A percentile compares a stretch with the other conserved stretches of the same genome.
These are phyloP conservation scores for Rattus rattus DNA, from an alignment of 2,113 vertebrate genomes.

Conservation along the genomic window DNA sequence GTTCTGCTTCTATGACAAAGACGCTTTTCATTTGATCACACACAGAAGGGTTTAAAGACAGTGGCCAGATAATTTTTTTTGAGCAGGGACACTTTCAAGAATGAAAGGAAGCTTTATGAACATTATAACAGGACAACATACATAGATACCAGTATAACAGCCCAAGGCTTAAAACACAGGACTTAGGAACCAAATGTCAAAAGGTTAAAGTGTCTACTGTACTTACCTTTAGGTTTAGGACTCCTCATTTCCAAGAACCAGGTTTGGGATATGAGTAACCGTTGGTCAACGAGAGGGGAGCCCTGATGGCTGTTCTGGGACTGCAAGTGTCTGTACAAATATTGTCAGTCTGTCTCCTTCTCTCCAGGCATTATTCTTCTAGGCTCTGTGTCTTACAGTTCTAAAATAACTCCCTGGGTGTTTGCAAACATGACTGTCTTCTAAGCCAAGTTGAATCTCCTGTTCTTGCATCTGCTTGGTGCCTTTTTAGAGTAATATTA, in stretches of 20 bases:
- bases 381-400: not conserved
- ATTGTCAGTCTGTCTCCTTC: not conserved
- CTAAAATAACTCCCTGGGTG: conserved; percentile 45
- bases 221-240: not conserved
- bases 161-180: not conserved
- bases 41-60: not conserved
- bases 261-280: not conserved
- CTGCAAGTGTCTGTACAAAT: not conserved
- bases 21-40: conserved; percentile 7
- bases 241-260: conserved; percentile 7
- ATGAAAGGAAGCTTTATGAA: conserved; percentile 12
- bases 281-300: not conserved
- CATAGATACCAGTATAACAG: not conserved
- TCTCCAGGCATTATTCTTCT: not conserved
- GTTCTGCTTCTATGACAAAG: conserved; percentile 14
- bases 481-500: conserved; percentile 44
- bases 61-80: not conserved
- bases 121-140: not conserved
- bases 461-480: not conserved
- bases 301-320: not conserved
- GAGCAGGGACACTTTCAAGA: conserved; percentile 27
- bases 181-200: conserved; percentile 1
- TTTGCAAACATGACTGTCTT: not conserved
- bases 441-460: conserved; percentile 36
- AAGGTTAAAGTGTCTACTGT: not conserved